Evolutionary conservation across 2,888 invertebrate genomes (phyloP).

Genomic region (Pyrgus malvae): DNA sequence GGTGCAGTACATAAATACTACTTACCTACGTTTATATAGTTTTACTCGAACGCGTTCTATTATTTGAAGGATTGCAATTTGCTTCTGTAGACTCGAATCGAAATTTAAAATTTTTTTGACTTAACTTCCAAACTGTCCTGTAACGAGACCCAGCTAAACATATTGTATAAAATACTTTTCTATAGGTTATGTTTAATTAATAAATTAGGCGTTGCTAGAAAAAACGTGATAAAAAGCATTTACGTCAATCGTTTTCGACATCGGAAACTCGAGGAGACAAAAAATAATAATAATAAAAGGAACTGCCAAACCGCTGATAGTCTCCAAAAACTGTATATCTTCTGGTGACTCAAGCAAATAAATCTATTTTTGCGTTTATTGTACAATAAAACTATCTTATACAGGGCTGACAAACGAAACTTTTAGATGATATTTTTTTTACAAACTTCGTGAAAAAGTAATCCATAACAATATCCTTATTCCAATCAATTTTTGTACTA

Average conservation of each 20-base stretch:
- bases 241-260: conserved; percentile 6
- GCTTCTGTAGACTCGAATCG: too few species aligned
- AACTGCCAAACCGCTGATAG: conserved; percentile 19
- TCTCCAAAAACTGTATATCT: conserved; percentile 13
- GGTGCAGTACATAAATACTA: too few species aligned
- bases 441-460: background rate
- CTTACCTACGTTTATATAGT: too few species aligned
- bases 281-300: conserved; percentile 18
- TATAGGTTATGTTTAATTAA: too few species aligned
- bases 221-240: background rate
- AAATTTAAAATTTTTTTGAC: too few species aligned
- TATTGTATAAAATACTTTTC: too few species aligned
- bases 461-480: too few species aligned
- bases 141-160: too few species aligned
- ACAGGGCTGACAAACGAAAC: background rate
- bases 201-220: background rate
- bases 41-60: too few species aligned
- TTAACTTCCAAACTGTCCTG: too few species aligned
- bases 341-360: conserved; percentile 30
- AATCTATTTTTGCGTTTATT: conserved; percentile 39
- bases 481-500: too few species aligned
- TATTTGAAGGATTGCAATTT: too few species aligned
- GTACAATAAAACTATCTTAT: conserved; percentile 33
- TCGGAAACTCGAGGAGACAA: conserved; percentile 14
- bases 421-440: background rate